A percentile compares a stretch with the other conserved stretches of the same genome.
These are phyloP conservation scores for Holotrichia oblita DNA, from an alignment of 1,140 invertebrate genomes.

Conservation along the genomic window DNA sequence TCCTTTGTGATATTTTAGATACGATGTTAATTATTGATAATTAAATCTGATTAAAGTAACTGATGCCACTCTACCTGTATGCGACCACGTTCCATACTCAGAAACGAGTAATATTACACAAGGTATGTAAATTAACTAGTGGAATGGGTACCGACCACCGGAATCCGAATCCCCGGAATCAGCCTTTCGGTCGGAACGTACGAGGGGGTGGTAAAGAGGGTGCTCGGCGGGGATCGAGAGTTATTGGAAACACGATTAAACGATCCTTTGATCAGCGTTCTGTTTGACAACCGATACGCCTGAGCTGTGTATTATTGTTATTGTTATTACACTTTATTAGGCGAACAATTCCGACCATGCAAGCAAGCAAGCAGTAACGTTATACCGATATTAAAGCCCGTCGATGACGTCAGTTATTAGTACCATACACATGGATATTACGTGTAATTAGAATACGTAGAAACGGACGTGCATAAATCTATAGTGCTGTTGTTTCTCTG, in stretches of 20 bases:
- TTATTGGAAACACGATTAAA: slow-evolving; percentile 47
- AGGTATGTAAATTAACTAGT: slow-evolving; percentile 47
- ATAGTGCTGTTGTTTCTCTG: no score
- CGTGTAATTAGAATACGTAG: not conserved
- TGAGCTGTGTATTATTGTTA: slow-evolving; percentile 41
- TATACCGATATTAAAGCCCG: slow-evolving; percentile 24
- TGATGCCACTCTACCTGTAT: slow-evolving; percentile 10
- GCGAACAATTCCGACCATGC: slow-evolving; percentile 27
- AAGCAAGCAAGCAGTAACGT: slow-evolving; percentile 25
- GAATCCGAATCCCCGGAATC: slow-evolving; percentile 43
- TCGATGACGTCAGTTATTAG: not conserved
- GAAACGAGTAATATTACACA: slow-evolving; percentile 46
- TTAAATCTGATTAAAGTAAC: slow-evolving; percentile 30
- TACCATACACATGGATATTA: not conserved
- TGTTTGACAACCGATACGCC: slow-evolving; percentile 46
- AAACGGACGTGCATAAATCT: not conserved
- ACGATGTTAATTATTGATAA: slow-evolving; percentile 22
- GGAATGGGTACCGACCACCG: slow-evolving; percentile 43
- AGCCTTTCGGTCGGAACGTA: slow-evolving; percentile 14
- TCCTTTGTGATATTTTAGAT: no score
- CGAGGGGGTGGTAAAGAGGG: not conserved
- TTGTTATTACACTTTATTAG: slow-evolving; percentile 46
- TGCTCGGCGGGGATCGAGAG: slow-evolving; percentile 32
- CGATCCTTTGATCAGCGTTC: slow-evolving; percentile 44
- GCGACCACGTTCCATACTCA: not conserved